Evolutionary conservation across 2,888 invertebrate species (phyloP), one percentile per base, ranked within the genome.

Genomic region (Loripinus fragilis): DNA sequence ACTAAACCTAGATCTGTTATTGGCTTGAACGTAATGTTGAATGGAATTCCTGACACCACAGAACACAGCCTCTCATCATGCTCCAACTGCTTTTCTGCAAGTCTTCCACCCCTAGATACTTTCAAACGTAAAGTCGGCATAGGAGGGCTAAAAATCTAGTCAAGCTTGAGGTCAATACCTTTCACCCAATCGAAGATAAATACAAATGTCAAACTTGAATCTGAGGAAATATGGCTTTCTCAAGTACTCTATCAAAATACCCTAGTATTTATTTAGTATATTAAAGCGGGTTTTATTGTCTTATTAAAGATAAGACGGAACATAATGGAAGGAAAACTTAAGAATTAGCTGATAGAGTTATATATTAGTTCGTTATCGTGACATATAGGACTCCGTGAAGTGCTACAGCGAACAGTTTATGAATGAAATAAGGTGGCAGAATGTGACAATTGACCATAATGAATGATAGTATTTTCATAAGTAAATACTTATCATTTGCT

Each of bases 181-280:
- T 60, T 33, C 33, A 8, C 8, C 60, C 2, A 33, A 60, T 60
- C 60, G 33, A 15, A 60, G 33, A 60, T 60, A 60, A 38, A 67
- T 67, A 45, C 28, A 67, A 67, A 67, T 35, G 41, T 41, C 45
- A 67, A 1, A 38, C 38, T 67, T 67, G 41, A 67, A 12, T n/a
- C 25, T 25, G 67, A 20, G 5, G 28, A 25, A 67, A 67, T 67
- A 38, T 38, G n/a, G 8, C 33, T 23, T 15, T 30, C 38, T 82
- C 64, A 71, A 82, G 76, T 68, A 64, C 67, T 23, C 74, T 74
- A 82, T 82, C 74, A 66, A n/a, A 28, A 64, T 65, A 68, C 70
- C 41, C 74, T 45, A 64, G 66, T 82, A 77, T 82, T 82, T 82
- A 71, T 74, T 82, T 77, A 71, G 82, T 82, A 82, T 79, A 79